phyloP scores from a whole-genome alignment of 2,888 invertebrate genomes.

The Lypha dubia region DNA sequence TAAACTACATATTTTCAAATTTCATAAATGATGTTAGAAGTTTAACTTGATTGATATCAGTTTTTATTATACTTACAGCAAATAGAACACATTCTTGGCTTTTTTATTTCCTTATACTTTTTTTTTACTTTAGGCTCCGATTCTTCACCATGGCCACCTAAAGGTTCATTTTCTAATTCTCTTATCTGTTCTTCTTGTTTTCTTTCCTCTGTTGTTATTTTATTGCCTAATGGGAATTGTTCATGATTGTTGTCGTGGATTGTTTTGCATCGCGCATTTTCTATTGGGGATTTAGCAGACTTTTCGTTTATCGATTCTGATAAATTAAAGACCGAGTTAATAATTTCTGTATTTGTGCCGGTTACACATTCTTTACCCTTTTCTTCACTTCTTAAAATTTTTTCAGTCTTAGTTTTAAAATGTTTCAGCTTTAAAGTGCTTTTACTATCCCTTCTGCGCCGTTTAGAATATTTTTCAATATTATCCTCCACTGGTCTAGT shows the following conservation, averaged over 20 bases:
- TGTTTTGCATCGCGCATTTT: neutral
- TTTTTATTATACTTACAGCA: constrained; percentile 53
- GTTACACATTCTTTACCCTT: neutral
- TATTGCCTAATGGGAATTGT: neutral
- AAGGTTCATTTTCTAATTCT: neutral
- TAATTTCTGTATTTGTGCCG: neutral
- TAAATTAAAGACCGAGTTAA: neutral
- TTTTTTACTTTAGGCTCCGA: neutral
- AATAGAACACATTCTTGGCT: constrained; percentile 58
- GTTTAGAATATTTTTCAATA: neutral
- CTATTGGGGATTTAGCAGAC: neutral
- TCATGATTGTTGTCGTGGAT: neutral
- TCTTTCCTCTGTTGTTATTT: neutral
- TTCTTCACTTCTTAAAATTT: neutral
- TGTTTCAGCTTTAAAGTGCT: neutral
- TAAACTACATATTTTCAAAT: too few species aligned
- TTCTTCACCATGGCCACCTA: neutral
- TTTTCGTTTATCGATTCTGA: neutral
- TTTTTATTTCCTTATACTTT: constrained; percentile 25
- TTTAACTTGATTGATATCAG: too few species aligned
- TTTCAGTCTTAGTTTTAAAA: neutral
- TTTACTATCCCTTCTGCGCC: neutral
- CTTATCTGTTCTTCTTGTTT: neutral
- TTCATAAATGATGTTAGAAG: too few species aligned
- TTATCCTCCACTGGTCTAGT: neutral